phyloP scores from a whole-genome alignment of 2,797 vertebrate species.

The Acropternis orthonyx region DNA sequence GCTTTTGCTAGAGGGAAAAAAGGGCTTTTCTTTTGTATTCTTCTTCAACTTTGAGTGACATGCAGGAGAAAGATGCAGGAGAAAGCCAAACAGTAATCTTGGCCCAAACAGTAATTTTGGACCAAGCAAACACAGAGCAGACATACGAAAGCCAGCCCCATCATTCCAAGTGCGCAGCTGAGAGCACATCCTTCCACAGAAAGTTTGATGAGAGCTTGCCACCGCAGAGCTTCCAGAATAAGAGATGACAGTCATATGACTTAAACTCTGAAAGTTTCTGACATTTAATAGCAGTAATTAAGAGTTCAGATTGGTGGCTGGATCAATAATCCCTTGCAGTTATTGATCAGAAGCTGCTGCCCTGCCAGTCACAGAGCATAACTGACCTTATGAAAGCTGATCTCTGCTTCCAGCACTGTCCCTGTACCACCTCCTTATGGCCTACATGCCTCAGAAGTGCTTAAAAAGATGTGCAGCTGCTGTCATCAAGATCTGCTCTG shows the following conservation, averaged over 20 bases:
- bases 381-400: slow-evolving; percentile 25
- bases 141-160: not conserved
- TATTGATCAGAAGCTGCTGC: slow-evolving; percentile 61
- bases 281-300: slow-evolving; percentile 75
- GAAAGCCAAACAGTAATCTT: not conserved
- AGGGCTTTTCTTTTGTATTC: not conserved
- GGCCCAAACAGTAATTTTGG: not conserved
- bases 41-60: not conserved
- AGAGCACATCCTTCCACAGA: not conserved
- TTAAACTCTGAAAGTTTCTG: slow-evolving; percentile 54
- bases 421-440: not conserved
- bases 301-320: slow-evolving; percentile 60
- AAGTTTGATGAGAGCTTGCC: not conserved
- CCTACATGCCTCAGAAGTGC: not conserved
- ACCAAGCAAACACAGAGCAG: not conserved
- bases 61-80: not conserved
- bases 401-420: not conserved
- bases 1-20: not conserved
- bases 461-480: not conserved
- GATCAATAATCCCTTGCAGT: slow-evolving; percentile 63
- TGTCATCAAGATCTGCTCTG: not conserved
- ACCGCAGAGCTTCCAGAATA: not conserved
- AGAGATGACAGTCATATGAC: slow-evolving; percentile 16
- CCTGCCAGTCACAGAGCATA: slow-evolving; percentile 38
- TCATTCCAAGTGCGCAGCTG: not conserved